Conservation (phyloP, 2,113 vertebrate species). For the Pungitius pungitius region DNA sequence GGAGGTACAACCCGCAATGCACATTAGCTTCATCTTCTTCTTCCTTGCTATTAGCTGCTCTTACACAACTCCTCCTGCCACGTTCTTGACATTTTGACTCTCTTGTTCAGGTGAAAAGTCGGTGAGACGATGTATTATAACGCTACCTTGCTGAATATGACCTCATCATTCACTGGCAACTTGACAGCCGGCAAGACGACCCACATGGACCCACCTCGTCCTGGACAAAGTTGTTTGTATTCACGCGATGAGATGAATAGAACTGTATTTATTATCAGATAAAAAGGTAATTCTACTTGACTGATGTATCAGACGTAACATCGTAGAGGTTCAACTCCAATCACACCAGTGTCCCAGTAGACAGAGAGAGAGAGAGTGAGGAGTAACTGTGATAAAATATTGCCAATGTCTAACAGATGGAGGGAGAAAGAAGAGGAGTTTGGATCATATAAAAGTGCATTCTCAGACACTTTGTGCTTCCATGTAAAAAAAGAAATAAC, state of each 20-base stretch:
- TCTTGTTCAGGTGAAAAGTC: conserved; percentile 66
- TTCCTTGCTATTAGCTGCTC: too few species aligned
- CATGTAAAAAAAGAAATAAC: conserved; percentile 7
- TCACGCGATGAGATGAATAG: conserved; percentile 37
- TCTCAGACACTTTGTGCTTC: conserved; percentile 37
- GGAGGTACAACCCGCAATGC: conserved; percentile 51
- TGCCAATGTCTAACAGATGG: conserved; percentile 8
- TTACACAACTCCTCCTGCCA: too few species aligned
- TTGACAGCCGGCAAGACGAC: conserved; percentile 19
- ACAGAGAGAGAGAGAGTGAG: conserved; percentile 10
- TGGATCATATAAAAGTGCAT: conserved; percentile 5
- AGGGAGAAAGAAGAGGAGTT: background rate
- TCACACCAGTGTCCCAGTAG: conserved; percentile 9
- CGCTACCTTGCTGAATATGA: conserved; percentile 66
- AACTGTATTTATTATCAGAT: conserved; percentile 59
- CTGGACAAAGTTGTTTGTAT: conserved; percentile 38
- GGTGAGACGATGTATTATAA: conserved; percentile 26
- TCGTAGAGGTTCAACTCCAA: background rate
- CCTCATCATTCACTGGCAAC: conserved; percentile 43
- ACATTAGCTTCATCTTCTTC: too few species aligned
- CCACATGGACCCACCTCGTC: conserved; percentile 18
- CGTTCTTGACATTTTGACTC: background rate
- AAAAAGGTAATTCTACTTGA: conserved; percentile 41
- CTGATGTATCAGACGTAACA: conserved; percentile 2
- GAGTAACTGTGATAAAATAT: background rate